Evolutionary conservation across 2,888 invertebrate genomes (phyloP), one percentile per base, ranked within the genome.

Genomic region (Andrena praecox): DNA sequence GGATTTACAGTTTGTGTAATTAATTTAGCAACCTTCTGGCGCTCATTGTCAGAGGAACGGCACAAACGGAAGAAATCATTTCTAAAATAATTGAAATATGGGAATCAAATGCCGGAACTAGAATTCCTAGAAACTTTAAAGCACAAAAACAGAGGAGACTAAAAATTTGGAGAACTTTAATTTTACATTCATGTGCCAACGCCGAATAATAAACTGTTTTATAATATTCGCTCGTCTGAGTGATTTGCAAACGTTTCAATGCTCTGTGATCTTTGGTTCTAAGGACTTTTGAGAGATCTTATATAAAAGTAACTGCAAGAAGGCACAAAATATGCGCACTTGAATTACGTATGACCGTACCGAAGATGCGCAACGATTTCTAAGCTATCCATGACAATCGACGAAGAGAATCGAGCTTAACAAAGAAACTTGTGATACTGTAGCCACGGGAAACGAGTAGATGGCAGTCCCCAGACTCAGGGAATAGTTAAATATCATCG

Each of bases 361-460:
- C 8, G 27, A 33, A n/a, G 68, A 71, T 42, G 56, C 67, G 42
- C 78, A 73, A 78, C 75, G 63, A 85, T 48, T 63, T 60, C 60
- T 63, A 42, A 42, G 56, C 69, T 35, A 56, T 12, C 48, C 31
- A 68, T 20, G 68, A 77, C 83, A 83, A 80, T 83, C 75, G 10
- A 20, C 16, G 50, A 69, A 29, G 5, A 27, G 16, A 64, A 63
- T 48, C 31, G 68, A 69, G 50, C 54, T 68, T 64, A 60, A 77
- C 52, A 29, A 72, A 64, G 16, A 76, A 56, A 48, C 62, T 73
- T 68, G 71, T 24, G 77, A 80, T 80, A 77, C 31, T 50, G 12
- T 67, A 50, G 52, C 74, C 50, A 70, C 56, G 60, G 56, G 60
- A 16, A 16, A 42, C 42, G 16, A 42, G 42, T 42, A 42, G 42